Conservation (phyloP, 2,888 invertebrate species). For the Drosophila limbata region DNA sequence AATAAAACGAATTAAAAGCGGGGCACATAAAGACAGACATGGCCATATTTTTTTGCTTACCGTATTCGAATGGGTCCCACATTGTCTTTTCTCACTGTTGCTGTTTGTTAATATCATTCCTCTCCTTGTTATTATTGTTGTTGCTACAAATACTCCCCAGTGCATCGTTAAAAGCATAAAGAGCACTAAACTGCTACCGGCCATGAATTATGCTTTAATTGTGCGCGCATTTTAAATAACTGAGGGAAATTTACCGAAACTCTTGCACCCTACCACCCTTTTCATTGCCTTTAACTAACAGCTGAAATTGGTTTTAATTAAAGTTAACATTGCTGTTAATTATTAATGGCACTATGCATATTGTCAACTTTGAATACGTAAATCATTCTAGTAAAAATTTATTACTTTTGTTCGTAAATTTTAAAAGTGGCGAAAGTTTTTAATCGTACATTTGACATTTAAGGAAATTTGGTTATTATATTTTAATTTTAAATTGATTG, state of each 20-base stretch:
- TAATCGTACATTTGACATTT: no score
- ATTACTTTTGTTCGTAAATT: neutral
- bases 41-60: slow-evolving; percentile 56
- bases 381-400: neutral
- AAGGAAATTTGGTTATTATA: neutral
- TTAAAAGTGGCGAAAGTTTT: no score
- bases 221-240: slow-evolving; percentile 59
- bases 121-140: slow-evolving; percentile 34
- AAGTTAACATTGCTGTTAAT: slow-evolving; percentile 8
- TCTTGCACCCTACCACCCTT: slow-evolving; percentile 28
- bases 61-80: slow-evolving; percentile 40
- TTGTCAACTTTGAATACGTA: neutral
- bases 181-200: slow-evolving; percentile 75
- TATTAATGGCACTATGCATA: neutral
- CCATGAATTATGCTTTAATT: slow-evolving; percentile 81
- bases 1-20: slow-evolving; percentile 69
- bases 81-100: slow-evolving; percentile 33
- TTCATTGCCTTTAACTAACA: slow-evolving; percentile 1
- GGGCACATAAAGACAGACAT: slow-evolving; percentile 67
- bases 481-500: neutral
- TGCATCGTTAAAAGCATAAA: slow-evolving; percentile 76
- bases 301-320: neutral
- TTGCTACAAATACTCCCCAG: slow-evolving; percentile 75
- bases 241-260: slow-evolving; percentile 18
- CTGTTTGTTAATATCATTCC: slow-evolving; percentile 30